phyloP scores from a whole-genome alignment of 2,797 vertebrate species.

The Hypotaenidia okinawae region DNA sequence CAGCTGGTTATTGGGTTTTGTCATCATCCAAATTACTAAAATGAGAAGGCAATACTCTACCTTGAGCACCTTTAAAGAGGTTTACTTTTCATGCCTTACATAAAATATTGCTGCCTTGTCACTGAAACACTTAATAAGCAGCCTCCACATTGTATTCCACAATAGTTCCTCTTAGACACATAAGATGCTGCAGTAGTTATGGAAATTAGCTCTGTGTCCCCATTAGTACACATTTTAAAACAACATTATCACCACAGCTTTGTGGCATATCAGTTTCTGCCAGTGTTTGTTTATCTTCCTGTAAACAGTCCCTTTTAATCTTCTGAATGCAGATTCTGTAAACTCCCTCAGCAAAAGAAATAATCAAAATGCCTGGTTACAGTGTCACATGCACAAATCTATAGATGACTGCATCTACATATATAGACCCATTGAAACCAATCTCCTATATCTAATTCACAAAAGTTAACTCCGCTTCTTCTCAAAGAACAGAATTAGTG shows the following conservation, averaged over 20 bases:
- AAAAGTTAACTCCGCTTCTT: neutral
- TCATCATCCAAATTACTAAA: neutral
- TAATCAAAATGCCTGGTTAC: neutral
- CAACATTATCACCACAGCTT: constrained; percentile 19
- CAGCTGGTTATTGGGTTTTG: neutral
- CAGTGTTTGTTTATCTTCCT: neutral
- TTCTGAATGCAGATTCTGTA: constrained; percentile 42
- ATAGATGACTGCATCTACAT: neutral
- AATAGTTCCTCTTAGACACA: constrained; percentile 18
- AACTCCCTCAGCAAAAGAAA: constrained; percentile 14
- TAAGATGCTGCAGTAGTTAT: constrained; percentile 35
- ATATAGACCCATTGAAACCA: constrained; percentile 9
- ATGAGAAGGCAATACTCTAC: neutral
- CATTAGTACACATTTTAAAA: constrained; percentile 50
- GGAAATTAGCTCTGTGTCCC: constrained; percentile 58
- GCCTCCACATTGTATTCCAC: constrained; percentile 33
- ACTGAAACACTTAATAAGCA: constrained; percentile 50
- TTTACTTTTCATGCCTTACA: neutral
- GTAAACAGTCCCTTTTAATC: constrained; percentile 44
- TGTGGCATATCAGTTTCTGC: constrained; percentile 36
- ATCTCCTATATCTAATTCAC: neutral
- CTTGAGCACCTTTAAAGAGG: neutral
- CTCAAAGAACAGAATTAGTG: neutral
- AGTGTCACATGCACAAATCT: neutral
- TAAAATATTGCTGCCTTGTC: constrained; percentile 8